phyloP scores from a whole-genome alignment of 92 coral and sea anemone species.

The Nematostella vectensis region DNA sequence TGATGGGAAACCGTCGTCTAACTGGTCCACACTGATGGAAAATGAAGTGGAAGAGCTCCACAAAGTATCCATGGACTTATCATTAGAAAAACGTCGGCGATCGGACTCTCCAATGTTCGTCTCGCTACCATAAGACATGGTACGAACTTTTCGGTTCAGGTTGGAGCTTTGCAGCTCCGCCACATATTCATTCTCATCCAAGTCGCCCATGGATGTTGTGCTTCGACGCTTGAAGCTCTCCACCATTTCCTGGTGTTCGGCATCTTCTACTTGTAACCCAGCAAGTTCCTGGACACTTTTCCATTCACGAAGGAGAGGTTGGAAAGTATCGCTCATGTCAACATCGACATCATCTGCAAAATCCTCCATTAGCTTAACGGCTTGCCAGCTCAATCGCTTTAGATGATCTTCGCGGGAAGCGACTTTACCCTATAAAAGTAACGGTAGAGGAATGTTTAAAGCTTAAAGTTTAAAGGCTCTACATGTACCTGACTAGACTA shows the following conservation, averaged over 20 bases:
- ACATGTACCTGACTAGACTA: no score
- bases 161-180: slow-evolving; percentile 19
- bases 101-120: slow-evolving; percentile 42
- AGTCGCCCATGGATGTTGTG: slow-evolving; percentile 29
- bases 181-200: slow-evolving; percentile 23
- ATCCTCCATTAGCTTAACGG: slow-evolving; percentile 70
- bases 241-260: slow-evolving; percentile 26
- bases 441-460: not conserved
- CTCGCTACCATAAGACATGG: slow-evolving; percentile 43
- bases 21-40: slow-evolving; percentile 52
- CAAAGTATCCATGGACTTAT: slow-evolving; percentile 69
- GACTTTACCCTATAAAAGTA: slow-evolving; percentile 54
- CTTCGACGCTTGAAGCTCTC: slow-evolving; percentile 36
- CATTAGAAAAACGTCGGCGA: slow-evolving; percentile 41
- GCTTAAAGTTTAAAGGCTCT: no score
- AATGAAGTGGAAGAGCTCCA: slow-evolving; percentile 82
- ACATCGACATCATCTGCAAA: slow-evolving; percentile 67
- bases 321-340: slow-evolving; percentile 74
- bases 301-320: slow-evolving; percentile 83
- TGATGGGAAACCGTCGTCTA: slow-evolving; percentile 18
- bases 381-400: slow-evolving; percentile 72
- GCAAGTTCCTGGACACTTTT: slow-evolving; percentile 86
- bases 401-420: slow-evolving; percentile 59
- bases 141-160: slow-evolving; percentile 22
- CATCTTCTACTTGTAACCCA: slow-evolving; percentile 45